phyloP scores from a whole-genome alignment of 2,888 invertebrate species.

The Eumacrocentrus americanus region DNA sequence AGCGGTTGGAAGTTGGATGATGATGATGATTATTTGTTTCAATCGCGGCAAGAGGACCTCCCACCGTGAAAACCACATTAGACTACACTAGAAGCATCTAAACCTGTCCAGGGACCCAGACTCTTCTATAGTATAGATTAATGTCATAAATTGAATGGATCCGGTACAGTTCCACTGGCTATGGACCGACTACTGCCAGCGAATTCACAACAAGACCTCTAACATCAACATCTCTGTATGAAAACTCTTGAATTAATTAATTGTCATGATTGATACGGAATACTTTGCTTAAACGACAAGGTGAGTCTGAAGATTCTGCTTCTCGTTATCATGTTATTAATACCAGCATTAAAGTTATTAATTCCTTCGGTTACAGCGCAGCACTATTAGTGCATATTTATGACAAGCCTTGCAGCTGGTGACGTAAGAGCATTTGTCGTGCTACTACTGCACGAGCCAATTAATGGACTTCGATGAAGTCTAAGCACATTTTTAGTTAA shows the following conservation, averaged over 20 bases:
- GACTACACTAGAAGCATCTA: conserved; percentile 11
- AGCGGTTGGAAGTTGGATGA: background rate
- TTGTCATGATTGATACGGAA: no score
- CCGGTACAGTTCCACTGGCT: conserved; percentile 31
- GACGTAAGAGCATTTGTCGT: background rate
- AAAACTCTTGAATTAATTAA: background rate
- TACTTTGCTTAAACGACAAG: no score
- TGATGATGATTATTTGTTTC: conserved; percentile 34
- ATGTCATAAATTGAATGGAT: conserved; percentile 38
- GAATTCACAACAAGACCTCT: background rate
- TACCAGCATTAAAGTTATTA: conserved; percentile 32
- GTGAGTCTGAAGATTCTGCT: background rate
- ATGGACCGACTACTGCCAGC: no score
- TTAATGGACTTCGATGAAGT: conserved; percentile 1
- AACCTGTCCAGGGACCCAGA: conserved; percentile 26
- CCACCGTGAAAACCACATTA: conserved; percentile 33
- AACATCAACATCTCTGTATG: background rate
- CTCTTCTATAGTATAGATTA: conserved; percentile 31
- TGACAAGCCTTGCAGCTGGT: conserved; percentile 25
- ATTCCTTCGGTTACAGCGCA: conserved; percentile 21
- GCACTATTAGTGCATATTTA: conserved; percentile 29
- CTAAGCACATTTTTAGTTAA: no score
- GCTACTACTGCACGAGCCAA: background rate
- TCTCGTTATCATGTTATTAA: conserved; percentile 32
- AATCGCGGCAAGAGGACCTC: conserved; percentile 32